Evolutionary conservation across 2,797 vertebrate species (phyloP).

Genomic region (Pangasius mekongensis): DNA sequence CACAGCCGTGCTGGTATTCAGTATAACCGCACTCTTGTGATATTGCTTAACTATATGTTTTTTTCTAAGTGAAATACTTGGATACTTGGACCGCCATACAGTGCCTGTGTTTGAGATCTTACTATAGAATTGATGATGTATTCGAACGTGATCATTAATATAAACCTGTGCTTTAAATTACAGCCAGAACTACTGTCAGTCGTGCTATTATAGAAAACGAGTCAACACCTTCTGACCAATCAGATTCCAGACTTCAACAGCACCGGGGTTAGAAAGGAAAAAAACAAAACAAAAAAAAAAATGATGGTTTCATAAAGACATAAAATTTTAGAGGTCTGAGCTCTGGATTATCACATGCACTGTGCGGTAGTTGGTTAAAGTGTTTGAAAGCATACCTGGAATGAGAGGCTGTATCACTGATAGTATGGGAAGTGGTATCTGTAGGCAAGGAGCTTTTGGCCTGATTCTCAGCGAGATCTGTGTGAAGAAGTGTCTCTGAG

Average conservation of each 20-base stretch:
- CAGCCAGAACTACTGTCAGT: not conserved
- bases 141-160: not conserved
- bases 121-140: not conserved
- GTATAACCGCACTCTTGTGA: not conserved
- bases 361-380: not conserved
- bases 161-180: not conserved
- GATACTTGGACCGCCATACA: not conserved
- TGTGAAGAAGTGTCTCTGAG: conserved; percentile 57
- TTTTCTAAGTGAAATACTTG: not conserved
- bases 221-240: too few relatives aligned
- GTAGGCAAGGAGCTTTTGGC: conserved; percentile 79
- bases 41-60: not conserved
- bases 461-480: conserved; percentile 72
- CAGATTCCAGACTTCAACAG: not conserved
- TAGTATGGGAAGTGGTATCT: conserved; percentile 82
- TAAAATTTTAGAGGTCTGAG: not conserved
- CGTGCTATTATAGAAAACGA: not conserved
- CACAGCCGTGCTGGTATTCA: not conserved
- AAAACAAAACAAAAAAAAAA: not conserved
- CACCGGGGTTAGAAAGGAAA: not conserved
- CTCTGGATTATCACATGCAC: not conserved
- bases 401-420: conserved; percentile 84
- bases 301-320: not conserved
- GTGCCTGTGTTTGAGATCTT: not conserved
- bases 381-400: conserved; percentile 75